Base-by-base conservation (phyloP, 2,888 invertebrate genomes). In the Drosophila ustulata region DNA sequence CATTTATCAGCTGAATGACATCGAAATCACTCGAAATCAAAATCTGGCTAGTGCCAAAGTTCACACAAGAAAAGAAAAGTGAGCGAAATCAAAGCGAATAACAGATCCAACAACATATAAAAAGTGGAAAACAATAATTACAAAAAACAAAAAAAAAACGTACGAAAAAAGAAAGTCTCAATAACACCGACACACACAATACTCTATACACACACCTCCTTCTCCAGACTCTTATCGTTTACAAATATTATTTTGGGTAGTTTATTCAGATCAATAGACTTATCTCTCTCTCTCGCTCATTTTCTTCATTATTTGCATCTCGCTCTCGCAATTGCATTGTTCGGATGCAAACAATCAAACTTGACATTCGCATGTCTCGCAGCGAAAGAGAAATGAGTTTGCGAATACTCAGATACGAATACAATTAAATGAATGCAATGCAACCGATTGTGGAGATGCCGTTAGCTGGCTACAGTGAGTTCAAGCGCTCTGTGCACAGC, bases 31-130 rank as follows among this genome's bases (percentile, higher is more conserved):
- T 68, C 53, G 58, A 80, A 71, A 80, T 76, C 59, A 25, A 78
- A 67, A 70, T 69, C 62, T 62, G n/a, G 64, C 13, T 34, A 32
- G 53, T 76, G 76, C 37, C 78, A 79, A 76, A 80, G 80, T 76
- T 79, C 80, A 73, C 58, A 63, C 58, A 34, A n/a, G 9, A 58
- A 67, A 58, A 64, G 37, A 75, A 65, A 62, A 61, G 61, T 61
- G 34, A 59, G 53, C 56, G 65, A 72, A 78, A 73, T 55, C 41
- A 43, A 59, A 61, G 32, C 52, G 56, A 50, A 47, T 26, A 41
- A 51, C 23, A 58, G 39, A 58, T 13, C 18, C n/a, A 47, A 37
- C 11, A 34, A 32, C 52, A 32, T 49, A 50, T 51, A 52, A 59
- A 55, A 62, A 32, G 59, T 77, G 66, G 51, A 64, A 78, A 74